Evolutionary conservation across 2,113 vertebrate species (phyloP).

Genomic region (Colistium nudipinnis): DNA sequence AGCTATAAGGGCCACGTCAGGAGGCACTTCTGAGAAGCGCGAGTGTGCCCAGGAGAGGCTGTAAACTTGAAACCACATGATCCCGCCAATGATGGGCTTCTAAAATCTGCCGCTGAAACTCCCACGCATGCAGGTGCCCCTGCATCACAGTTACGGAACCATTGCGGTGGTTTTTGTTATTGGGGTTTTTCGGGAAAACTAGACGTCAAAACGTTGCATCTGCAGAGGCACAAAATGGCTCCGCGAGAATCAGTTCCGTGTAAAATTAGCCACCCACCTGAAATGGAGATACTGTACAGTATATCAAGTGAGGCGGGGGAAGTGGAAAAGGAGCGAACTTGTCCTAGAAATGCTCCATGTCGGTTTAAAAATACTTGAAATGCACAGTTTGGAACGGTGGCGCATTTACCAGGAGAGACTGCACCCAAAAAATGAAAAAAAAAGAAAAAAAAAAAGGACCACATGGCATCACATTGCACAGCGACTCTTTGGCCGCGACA

Average conservation of each 20-base stretch:
- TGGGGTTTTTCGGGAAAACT: background rate
- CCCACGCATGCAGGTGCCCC: conserved; percentile 10
- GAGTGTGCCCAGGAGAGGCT: conserved; percentile 52
- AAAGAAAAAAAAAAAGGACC: no score
- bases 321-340: conserved; percentile 47
- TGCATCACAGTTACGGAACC: conserved; percentile 1
- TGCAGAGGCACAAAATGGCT: conserved; percentile 24
- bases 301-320: conserved; percentile 45
- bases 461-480: background rate
- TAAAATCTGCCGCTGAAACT: conserved; percentile 38
- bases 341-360: conserved; percentile 69
- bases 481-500: background rate
- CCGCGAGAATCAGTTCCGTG: conserved; percentile 28
- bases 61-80: conserved; percentile 33
- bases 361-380: conserved; percentile 70
- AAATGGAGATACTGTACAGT: conserved; percentile 24
- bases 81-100: conserved; percentile 39
- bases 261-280: conserved; percentile 48
- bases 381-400: conserved; percentile 49
- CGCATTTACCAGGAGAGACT: conserved; percentile 47
- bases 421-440: conserved; percentile 13
- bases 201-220: background rate
- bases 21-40: conserved; percentile 34
- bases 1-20: conserved; percentile 46
- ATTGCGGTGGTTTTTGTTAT: background rate